Conservation (phyloP, 2,888 invertebrate genomes). For the Silvanus unidentatus region DNA sequence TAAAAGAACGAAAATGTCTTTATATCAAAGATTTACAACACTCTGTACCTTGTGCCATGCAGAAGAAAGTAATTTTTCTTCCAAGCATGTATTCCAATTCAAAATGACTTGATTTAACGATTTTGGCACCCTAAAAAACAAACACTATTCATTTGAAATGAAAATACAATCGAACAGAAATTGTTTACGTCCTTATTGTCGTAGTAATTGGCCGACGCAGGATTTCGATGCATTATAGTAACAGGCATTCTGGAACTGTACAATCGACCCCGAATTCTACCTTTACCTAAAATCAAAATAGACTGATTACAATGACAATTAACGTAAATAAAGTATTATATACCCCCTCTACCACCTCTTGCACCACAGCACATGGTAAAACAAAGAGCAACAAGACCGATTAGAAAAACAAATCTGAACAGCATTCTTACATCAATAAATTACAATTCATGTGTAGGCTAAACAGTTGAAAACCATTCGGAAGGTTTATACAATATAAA, state of each 20-base stretch:
- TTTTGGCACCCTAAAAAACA: conserved; percentile 58
- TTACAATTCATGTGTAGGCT: neutral
- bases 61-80: conserved; percentile 69
- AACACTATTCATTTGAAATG: neutral
- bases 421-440: neutral
- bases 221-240: conserved; percentile 53
- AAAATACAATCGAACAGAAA: conserved; percentile 4
- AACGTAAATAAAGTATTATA: neutral
- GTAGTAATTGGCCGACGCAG: conserved; percentile 56
- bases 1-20: neutral
- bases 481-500: neutral
- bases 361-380: neutral
- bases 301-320: too few species aligned
- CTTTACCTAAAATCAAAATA: conserved; percentile 32
- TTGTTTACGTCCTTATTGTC: conserved; percentile 59
- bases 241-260: conserved; percentile 52
- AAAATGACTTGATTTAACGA: conserved; percentile 64
- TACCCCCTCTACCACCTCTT: conserved; percentile 2
- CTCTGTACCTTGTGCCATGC: conserved; percentile 58
- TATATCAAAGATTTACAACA: too few species aligned
- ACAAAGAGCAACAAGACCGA: neutral
- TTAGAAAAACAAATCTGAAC: neutral
- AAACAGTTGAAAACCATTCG: neutral
- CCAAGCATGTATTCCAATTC: conserved; percentile 69
- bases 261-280: conserved; percentile 44